Percentiles rank a stretch among this genome's conserved stretches.
Conservation (phyloP, 2,113 vertebrate species). For the Grammomys dolichurus region DNA sequence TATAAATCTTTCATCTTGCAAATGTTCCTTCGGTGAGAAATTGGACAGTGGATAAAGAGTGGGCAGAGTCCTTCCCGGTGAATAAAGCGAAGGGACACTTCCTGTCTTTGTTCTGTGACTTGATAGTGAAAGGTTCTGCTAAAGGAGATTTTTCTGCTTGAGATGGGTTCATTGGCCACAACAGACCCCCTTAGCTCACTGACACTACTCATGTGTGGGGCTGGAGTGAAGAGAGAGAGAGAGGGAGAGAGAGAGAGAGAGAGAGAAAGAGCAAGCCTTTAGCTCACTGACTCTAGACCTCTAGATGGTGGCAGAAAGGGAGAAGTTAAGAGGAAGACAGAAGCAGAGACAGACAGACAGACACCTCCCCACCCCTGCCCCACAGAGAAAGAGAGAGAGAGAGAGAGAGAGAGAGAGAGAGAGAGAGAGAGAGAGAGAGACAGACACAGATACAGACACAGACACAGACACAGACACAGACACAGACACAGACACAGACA, state of each 20-base stretch:
- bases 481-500: background rate
- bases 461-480: background rate
- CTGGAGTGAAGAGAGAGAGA: background rate
- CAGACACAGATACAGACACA: background rate
- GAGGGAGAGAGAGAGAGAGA: background rate
- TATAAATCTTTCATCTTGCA: constrained; percentile 89
- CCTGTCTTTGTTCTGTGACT: constrained; percentile 76
- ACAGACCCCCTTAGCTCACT: constrained; percentile 68
- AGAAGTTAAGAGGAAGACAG: too few relatives aligned
- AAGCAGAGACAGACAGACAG: background rate
- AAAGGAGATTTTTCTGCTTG: constrained; percentile 58
- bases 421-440: background rate
- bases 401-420: background rate
- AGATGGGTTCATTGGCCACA: constrained; percentile 74
- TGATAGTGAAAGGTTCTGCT: constrained; percentile 68
- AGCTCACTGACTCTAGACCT: constrained; percentile 59
- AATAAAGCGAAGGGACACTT: constrained; percentile 81
- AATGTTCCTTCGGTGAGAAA: constrained; percentile 87
- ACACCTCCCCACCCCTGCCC: too few relatives aligned
- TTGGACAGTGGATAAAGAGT: constrained; percentile 83
- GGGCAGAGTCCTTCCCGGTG: constrained; percentile 78
- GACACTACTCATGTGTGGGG: background rate
- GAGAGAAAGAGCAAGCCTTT: background rate
- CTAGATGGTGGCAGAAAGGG: background rate
- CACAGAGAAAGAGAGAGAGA: background rate